A percentile compares a stretch with the other conserved stretches of the same genome.
phyloP scores from a whole-genome alignment of 2,888 invertebrate species.

The Latrodectus hesperus region DNA sequence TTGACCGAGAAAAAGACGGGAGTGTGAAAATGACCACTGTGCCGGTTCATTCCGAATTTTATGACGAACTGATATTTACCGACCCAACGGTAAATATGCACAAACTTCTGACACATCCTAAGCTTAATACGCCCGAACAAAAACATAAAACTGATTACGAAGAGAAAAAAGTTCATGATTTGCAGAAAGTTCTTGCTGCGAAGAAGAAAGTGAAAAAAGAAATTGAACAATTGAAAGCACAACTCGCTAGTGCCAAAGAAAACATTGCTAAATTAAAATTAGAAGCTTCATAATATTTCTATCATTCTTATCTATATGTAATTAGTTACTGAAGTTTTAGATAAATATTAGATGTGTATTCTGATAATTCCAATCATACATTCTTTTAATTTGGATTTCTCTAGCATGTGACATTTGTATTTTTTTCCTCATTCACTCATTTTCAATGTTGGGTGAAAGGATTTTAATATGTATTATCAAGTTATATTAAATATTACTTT shows the following conservation, averaged over 20 bases:
- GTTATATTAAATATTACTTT: too few relatives aligned
- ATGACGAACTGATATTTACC: slow-evolving; percentile 87
- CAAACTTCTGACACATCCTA: slow-evolving; percentile 85
- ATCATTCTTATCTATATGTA: too few relatives aligned
- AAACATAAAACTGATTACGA: slow-evolving; percentile 92
- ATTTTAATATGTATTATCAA: too few relatives aligned
- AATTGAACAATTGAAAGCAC: slow-evolving; percentile 98
- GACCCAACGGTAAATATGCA: slow-evolving; percentile 83
- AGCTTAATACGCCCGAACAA: slow-evolving; percentile 83
- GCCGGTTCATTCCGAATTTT: slow-evolving; percentile 90
- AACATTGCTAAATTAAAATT: slow-evolving; percentile 72
- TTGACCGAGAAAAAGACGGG: slow-evolving; percentile 81
- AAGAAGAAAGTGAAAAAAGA: slow-evolving; percentile 81
- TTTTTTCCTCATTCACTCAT: too few relatives aligned
- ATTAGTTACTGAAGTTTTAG: too few relatives aligned
- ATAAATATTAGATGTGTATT: too few relatives aligned
- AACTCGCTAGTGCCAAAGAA: slow-evolving; percentile 86
- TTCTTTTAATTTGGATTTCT: too few relatives aligned
- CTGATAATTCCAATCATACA: too few relatives aligned
- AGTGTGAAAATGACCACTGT: slow-evolving; percentile 74
- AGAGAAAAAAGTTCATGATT: slow-evolving; percentile 72
- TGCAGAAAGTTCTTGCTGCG: slow-evolving; percentile 69
- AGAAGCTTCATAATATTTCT: not conserved
- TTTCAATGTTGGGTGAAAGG: too few relatives aligned
- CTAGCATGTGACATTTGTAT: too few relatives aligned